Evolutionary conservation across 2,113 vertebrate genomes (phyloP).

Genomic region (Opisthocomus hoazin): DNA sequence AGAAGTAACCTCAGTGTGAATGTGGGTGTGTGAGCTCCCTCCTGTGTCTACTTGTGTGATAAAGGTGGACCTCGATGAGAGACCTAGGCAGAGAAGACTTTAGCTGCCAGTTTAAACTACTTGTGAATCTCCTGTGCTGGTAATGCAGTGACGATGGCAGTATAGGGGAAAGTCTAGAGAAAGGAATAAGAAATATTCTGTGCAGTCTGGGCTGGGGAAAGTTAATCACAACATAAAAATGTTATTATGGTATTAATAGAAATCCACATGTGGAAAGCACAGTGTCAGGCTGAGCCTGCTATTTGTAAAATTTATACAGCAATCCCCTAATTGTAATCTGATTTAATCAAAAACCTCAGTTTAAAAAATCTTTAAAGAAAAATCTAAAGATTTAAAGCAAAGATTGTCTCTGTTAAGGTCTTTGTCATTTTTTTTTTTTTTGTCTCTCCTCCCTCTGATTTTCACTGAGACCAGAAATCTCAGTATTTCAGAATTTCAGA

Average conservation of each 20-base stretch:
- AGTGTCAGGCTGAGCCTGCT: neutral
- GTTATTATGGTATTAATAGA: neutral
- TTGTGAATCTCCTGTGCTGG: neutral
- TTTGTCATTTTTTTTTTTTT: neutral
- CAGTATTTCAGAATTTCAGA: neutral
- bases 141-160: neutral
- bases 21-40: conserved; percentile 62
- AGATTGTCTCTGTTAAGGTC: neutral
- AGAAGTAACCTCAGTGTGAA: neutral
- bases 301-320: neutral
- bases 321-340: neutral
- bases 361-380: neutral
- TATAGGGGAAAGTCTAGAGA: neutral
- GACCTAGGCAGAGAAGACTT: neutral
- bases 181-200: neutral
- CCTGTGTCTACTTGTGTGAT: conserved; percentile 56
- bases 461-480: neutral
- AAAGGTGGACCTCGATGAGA: neutral
- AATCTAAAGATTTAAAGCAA: neutral
- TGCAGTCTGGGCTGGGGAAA: neutral
- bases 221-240: neutral
- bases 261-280: neutral
- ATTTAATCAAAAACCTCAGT: neutral
- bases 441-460: neutral
- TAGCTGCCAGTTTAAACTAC: neutral